Percentiles rank a stretch among this genome's conserved stretches.
Conservation (phyloP, 2,888 invertebrate genomes). For the Drosophila recens region DNA sequence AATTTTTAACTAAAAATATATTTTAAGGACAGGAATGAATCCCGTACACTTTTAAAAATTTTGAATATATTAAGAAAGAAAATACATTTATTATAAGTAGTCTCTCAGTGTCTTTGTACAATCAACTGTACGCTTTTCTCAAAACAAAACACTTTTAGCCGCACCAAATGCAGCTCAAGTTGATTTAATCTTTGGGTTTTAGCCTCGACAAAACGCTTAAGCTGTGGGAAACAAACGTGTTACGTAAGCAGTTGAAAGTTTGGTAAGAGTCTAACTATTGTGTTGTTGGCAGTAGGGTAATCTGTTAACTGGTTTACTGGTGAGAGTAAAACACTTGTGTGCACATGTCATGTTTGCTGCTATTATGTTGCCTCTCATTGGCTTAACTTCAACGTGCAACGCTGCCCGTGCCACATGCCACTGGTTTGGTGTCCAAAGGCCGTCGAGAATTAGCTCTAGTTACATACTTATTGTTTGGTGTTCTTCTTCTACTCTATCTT, state of each 20-base stretch:
- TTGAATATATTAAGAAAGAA: no score
- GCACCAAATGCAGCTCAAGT: background rate
- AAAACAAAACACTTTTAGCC: background rate
- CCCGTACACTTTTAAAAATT: no score
- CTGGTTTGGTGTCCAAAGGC: conserved; percentile 12
- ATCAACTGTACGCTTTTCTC: background rate
- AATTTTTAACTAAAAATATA: no score
- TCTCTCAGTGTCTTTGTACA: no score
- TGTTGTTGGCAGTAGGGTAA: conserved; percentile 7
- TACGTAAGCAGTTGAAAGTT: conserved; percentile 7
- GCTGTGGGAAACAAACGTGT: background rate
- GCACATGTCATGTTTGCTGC: conserved; percentile 28
- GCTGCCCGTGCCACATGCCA: background rate
- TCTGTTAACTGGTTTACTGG: conserved; percentile 23
- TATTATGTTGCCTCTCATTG: conserved; percentile 17
- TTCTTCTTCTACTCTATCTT: background rate
- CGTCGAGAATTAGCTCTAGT: conserved; percentile 28
- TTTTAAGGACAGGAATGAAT: no score
- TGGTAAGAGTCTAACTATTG: background rate
- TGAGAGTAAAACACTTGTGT: conserved; percentile 28
- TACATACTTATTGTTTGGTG: conserved; percentile 16
- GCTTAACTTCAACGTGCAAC: conserved; percentile 14
- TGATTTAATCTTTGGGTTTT: background rate
- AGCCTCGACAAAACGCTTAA: background rate
- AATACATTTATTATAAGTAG: no score